Percentiles rank a stretch among this genome's conserved stretches.
Conservation (phyloP, 2,797 vertebrate genomes). For the Cygnus olor region DNA sequence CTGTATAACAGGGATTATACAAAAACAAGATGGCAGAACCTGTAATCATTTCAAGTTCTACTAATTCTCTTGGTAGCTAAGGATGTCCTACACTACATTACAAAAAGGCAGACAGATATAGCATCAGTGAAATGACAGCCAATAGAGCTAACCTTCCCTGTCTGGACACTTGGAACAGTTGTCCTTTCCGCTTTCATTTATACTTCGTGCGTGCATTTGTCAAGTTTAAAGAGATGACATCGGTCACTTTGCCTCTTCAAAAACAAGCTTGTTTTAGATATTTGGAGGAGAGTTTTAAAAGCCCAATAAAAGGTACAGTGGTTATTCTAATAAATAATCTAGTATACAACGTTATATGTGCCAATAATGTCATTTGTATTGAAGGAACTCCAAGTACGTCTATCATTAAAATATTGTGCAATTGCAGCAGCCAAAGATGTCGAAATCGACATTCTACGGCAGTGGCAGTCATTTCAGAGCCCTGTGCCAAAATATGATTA, state of each 20-base stretch:
- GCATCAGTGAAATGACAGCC: not conserved
- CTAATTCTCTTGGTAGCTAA: not conserved
- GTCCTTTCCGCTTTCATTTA: not conserved
- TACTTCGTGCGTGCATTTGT: rapidly evolving
- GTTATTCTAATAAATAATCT: conserved; percentile 12
- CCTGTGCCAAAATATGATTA: not conserved
- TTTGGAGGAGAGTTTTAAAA: not conserved
- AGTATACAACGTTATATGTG: not conserved
- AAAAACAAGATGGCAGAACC: not conserved
- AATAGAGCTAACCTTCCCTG: not conserved
- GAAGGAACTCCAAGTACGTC: conserved; percentile 54
- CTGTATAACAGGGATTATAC: not conserved
- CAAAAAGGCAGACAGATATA: not conserved
- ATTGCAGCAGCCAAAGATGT: conserved; percentile 28
- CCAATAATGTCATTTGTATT: conserved; percentile 33
- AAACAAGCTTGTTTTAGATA: not conserved
- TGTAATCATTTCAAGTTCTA: not conserved
- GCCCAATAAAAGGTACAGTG: not conserved
- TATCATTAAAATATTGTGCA: conserved; percentile 11
- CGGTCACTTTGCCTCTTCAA: not conserved
- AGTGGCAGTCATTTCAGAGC: conserved; percentile 3
- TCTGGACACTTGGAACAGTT: rapidly evolving
- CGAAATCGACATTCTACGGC: not conserved
- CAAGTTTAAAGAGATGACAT: not conserved
- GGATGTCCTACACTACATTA: not conserved